Percentiles rank a stretch among this genome's conserved stretches.
phyloP scores from a whole-genome alignment of 2,888 invertebrate genomes.

The Stramonita haemastoma region DNA sequence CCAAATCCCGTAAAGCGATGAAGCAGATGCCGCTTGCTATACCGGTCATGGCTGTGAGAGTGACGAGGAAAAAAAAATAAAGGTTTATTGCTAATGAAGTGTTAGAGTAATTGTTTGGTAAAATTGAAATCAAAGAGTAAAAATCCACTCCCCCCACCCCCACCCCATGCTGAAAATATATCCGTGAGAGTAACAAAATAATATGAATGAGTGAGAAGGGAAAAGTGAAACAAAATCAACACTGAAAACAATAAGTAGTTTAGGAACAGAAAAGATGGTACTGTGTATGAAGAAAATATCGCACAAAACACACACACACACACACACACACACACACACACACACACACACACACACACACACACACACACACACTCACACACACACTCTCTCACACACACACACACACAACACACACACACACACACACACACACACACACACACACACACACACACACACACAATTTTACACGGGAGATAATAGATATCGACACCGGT shows the following conservation, averaged over 20 bases:
- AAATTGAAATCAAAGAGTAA: no score
- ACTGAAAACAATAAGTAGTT: no score
- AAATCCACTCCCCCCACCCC: no score
- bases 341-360: background rate
- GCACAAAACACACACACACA: background rate
- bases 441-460: no score
- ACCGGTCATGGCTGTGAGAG: constrained; percentile 59
- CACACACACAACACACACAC: background rate
- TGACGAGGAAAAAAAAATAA: background rate
- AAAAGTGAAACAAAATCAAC: background rate
- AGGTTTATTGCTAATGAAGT: no score
- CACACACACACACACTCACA: background rate
- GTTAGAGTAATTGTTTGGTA: no score
- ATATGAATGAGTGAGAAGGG: background rate
- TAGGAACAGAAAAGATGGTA: no score
- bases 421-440: no score
- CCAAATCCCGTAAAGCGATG: constrained; percentile 65
- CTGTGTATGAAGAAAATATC: no score
- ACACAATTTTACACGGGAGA: no score
- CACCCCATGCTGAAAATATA: no score
- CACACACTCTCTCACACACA: background rate
- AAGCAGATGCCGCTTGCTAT: constrained; percentile 67
- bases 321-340: constrained; percentile 8
- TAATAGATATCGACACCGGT: no score
- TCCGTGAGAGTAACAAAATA: background rate